Percentiles rank a stretch among this genome's conserved stretches.
Conservation (phyloP, 2,113 vertebrate species). For the Peromyscus leucopus region DNA sequence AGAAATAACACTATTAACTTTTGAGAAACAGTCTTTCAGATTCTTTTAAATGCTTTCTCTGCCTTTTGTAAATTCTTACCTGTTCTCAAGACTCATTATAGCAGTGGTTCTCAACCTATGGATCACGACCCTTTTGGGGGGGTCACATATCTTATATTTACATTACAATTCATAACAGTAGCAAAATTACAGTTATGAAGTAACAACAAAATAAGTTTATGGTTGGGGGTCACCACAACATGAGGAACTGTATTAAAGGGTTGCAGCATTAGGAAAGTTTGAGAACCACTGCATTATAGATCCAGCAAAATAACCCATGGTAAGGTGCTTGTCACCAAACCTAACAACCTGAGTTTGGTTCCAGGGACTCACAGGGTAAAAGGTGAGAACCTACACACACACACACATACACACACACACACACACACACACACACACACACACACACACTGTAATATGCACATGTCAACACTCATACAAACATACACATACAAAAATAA, state of each 20-base stretch:
- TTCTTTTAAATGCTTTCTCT: conserved; percentile 1
- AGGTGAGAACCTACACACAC: neutral
- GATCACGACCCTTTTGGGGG: neutral
- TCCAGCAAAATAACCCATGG: neutral
- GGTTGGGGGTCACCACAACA: neutral
- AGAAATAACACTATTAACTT: conserved; percentile 18
- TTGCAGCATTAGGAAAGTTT: neutral
- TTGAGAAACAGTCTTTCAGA: conserved; percentile 12
- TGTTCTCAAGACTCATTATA: neutral
- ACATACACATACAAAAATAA: neutral
- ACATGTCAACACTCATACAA: neutral
- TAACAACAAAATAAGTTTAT: neutral
- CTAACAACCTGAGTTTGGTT: neutral
- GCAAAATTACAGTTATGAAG: neutral
- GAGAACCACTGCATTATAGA: neutral
- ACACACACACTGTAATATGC: neutral
- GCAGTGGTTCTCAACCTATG: neutral
- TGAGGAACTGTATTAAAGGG: neutral
- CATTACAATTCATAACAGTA: neutral
- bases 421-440: neutral
- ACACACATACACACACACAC: neutral
- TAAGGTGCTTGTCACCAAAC: neutral
- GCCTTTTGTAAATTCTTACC: neutral
- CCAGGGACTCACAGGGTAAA: neutral
- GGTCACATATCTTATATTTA: neutral